Base-by-base conservation (phyloP, 2,113 vertebrate species). In the Oryzias melastigma region DNA sequence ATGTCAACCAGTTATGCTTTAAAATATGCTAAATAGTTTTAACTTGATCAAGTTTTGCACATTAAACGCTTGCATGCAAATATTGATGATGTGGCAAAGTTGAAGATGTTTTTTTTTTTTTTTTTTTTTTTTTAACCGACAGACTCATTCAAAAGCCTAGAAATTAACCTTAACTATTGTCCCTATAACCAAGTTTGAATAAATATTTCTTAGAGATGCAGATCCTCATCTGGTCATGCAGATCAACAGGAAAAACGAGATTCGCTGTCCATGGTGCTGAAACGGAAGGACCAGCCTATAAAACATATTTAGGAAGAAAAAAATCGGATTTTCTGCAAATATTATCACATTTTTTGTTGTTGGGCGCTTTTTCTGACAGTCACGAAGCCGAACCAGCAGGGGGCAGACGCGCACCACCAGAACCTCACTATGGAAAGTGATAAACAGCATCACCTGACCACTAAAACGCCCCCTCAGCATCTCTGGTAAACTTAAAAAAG, bases 201-300 rank as follows among this genome's bases (percentile, higher is more conserved):
- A 19, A 17, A 6, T 12, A 8, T 47, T 47, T 19, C n/a, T 47
- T 6, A 47, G 8, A 12, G 25, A 27, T 27, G 25, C 25, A 4
- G 46, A 13, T n/a, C 46, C 12, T 47, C 16, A n/a, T 8, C 7
- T 27, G 43, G 20, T 51, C 14, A 14, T 14, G 42, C 5, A 7
- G 14, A n/a, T 4, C 2, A 19, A 47, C n/a, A 47, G 46, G 4
- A 46, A n/a, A 47, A 18, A 58, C 65, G 45, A 62, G 24, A 56
- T 52, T 52, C 51, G 68, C 87, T 92, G 77, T 90, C 89, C 85
- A 29, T 15, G 81, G 89, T 90, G 68, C 89, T 91, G 85, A 89
- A 86, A 76, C 19, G 43, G 35, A 45, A 2, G 25, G 18, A 10
- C 5, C 49, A 4, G 22, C 13, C 1, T 15, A 14, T 3, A 3